Base-by-base conservation (phyloP, 2,888 invertebrate species). In the Stenurella melanura region DNA sequence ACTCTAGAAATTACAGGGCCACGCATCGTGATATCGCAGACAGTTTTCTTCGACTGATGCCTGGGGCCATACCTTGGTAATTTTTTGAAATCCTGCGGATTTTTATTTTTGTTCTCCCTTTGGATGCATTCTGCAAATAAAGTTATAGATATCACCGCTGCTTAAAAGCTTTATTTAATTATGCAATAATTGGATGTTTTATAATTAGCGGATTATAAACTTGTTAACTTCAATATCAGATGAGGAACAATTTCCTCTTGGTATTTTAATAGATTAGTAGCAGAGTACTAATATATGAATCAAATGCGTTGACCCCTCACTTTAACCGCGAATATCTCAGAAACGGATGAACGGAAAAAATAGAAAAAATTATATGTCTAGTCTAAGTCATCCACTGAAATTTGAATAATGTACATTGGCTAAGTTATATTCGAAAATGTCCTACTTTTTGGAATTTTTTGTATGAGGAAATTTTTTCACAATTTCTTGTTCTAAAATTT, bases 1-100 rank as follows among this genome's bases (percentile, higher is more conserved):
- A 80, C 81, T 82, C 76, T 76, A 81, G 81, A 84, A 83, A 84
- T 84, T 84, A 83, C 82, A 83, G 84, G 83, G 83, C 82, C 82
- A 83, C 82, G 82, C 83, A 83, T 81, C 77, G 74, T 74, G 72
- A 78, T 81, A 79, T 78, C 75, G 79, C 80, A 78, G 78, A 81
- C 78, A 77, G 78, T 82, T 83, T 83, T 81, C 80, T 80, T 77
- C 80, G 80, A 82, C 81, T 74, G 78, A 73, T 80, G 82, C 82
- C 82, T 77, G 72, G 74, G 81, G 82, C 79, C 67, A 82, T 80
- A 75, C 76, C 72, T 77, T 61, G 0, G 21, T 58, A 18, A 34
- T 11, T 30, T 69, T 30, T 30, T 18, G 57, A 38, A 38, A 57
- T 12, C 34, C 56, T 57, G 64, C 2, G 2, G 18, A 42, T 64